These are phyloP conservation scores for Tenthredo livida DNA, from an alignment of 2,888 invertebrate genomes.

Conservation along the genomic window DNA sequence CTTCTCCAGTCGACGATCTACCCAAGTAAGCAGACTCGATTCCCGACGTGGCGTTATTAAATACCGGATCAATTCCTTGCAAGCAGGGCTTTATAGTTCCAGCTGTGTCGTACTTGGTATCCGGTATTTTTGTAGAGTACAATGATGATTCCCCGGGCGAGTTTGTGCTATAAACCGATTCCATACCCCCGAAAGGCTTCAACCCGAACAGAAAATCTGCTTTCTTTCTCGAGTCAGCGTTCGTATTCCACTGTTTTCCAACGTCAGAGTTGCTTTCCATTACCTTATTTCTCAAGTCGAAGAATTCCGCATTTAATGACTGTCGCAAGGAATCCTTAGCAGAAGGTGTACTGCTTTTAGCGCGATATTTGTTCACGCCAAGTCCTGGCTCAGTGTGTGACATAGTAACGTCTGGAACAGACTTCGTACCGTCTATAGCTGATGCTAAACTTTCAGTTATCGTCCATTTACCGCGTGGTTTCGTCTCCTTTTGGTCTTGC, in stretches of 20 bases:
- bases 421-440: slow-evolving; percentile 59
- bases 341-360: slow-evolving; percentile 56
- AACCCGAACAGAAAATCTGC: slow-evolving; percentile 1
- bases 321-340: slow-evolving; percentile 60
- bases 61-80: slow-evolving; percentile 23
- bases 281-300: slow-evolving; percentile 67
- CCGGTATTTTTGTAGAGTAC: slow-evolving; percentile 2
- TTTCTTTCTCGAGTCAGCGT: slow-evolving; percentile 16
- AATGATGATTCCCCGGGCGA: slow-evolving; percentile 9
- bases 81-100: not conserved
- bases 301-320: slow-evolving; percentile 71
- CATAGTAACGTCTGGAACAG: slow-evolving; percentile 59
- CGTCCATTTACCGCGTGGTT: slow-evolving; percentile 73
- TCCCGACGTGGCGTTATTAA: not conserved
- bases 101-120: not conserved
- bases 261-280: slow-evolving; percentile 62
- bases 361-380: slow-evolving; percentile 59
- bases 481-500: slow-evolving; percentile 68
- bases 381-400: slow-evolving; percentile 58
- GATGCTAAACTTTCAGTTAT: slow-evolving; percentile 68
- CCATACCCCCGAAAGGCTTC: not conserved
- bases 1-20: slow-evolving; percentile 10
- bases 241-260: slow-evolving; percentile 37
- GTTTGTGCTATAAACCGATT: slow-evolving; percentile 35
- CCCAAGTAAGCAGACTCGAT: slow-evolving; percentile 5